phyloP scores from a whole-genome alignment of 2,113 vertebrate genomes.

The Sardina pilchardus region DNA sequence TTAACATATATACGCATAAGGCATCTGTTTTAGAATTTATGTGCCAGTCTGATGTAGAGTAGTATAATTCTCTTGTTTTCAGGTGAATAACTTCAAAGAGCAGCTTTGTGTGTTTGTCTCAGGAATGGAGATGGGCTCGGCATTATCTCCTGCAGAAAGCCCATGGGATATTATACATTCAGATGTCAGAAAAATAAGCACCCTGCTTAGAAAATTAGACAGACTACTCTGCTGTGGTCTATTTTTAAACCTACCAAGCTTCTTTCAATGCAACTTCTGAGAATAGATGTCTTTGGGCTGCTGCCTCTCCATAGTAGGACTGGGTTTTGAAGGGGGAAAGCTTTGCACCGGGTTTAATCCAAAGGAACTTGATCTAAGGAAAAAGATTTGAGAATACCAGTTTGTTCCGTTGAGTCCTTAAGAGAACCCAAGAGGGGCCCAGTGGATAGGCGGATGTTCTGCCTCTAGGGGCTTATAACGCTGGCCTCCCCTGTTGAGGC shows the following conservation, averaged over 20 bases:
- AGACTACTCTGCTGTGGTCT: not conserved
- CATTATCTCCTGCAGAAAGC: not conserved
- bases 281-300: not conserved
- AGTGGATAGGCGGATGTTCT: not conserved
- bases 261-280: not conserved
- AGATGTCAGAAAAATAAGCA: not conserved
- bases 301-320: not conserved
- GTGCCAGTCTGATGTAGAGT: not conserved
- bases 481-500: not conserved
- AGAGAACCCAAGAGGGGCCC: not conserved
- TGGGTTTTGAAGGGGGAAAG: not conserved
- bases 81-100: not conserved
- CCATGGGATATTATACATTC: not conserved
- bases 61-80: not conserved
- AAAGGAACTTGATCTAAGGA: not conserved
- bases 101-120: not conserved
- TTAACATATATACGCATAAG: not conserved
- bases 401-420: not conserved
- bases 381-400: not conserved
- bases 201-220: not conserved
- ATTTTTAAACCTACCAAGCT: not conserved
- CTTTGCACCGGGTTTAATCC: not conserved
- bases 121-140: not conserved
- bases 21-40: not conserved
- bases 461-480: not conserved